Conservation (phyloP, 2,113 vertebrate genomes). For the Psettodes erumei region DNA sequence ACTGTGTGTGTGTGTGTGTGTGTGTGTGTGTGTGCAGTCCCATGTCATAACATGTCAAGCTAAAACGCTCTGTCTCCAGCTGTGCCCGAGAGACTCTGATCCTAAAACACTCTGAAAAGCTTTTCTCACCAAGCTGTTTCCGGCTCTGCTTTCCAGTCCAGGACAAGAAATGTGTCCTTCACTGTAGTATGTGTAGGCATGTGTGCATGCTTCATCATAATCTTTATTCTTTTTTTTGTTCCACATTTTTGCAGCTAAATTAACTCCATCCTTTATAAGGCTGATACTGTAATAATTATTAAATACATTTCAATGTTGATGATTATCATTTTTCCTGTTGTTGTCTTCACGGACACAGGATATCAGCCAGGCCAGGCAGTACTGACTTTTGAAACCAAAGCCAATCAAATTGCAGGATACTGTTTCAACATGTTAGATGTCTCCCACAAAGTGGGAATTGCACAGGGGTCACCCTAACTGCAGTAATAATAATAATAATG, state of each 20-base stretch:
- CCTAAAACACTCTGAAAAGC: constrained; percentile 48
- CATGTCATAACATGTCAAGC: constrained; percentile 28
- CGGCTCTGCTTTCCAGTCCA: background rate
- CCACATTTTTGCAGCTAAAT: background rate
- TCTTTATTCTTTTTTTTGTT: background rate
- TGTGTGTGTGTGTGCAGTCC: background rate
- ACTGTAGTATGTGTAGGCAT: background rate
- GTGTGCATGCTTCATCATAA: background rate
- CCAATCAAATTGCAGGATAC: no score
- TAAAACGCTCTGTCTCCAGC: constrained; percentile 28
- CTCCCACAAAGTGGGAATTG: no score
- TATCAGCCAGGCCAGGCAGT: no score
- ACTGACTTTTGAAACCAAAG: no score
- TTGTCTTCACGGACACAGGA: no score
- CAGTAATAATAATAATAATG: no score
- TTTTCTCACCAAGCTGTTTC: constrained; percentile 45
- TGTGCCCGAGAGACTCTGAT: constrained; percentile 42
- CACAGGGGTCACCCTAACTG: no score
- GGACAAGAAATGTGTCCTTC: background rate
- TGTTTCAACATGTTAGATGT: no score
- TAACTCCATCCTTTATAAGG: background rate
- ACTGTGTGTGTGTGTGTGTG: background rate
- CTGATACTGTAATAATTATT: background rate
- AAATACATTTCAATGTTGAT: no score
- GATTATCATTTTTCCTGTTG: no score